A percentile compares a stretch with the other conserved stretches of the same genome.
Evolutionary conservation across 2,888 invertebrate species (phyloP).

Genomic region (Scelioninae gen. 2): DNA sequence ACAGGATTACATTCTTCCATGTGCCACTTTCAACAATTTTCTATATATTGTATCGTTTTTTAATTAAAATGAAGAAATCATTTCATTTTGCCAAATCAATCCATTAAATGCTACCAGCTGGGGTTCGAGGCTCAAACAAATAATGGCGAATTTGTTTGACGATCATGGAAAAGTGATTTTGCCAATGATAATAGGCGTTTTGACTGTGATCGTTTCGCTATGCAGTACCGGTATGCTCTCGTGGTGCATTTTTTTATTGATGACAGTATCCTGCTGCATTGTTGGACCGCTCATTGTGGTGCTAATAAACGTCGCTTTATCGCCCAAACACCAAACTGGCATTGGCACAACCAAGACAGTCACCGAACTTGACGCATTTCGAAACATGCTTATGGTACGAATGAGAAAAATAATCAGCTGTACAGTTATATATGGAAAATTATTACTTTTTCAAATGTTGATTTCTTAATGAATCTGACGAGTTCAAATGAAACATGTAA

Average conservation of each 20-base stretch:
- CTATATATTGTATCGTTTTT: not conserved
- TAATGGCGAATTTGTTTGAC: conserved; percentile 14
- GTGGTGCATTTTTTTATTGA: conserved; percentile 62
- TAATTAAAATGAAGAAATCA: not conserved
- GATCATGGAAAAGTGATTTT: conserved; percentile 53
- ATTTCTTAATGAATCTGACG: no score
- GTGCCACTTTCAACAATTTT: conserved; percentile 11
- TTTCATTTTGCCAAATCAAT: not conserved
- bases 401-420: no score
- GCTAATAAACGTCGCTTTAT: conserved; percentile 81
- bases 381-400: conserved; percentile 80
- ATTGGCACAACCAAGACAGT: conserved; percentile 79
- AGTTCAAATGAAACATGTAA: no score
- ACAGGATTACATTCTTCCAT: conserved; percentile 11
- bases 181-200: conserved; percentile 49
- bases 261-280: conserved; percentile 70
- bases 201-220: conserved; percentile 62
- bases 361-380: conserved; percentile 79
- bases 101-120: not conserved
- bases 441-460: no score
- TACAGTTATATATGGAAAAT: no score
- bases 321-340: conserved; percentile 81
- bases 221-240: conserved; percentile 63
- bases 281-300: conserved; percentile 76
- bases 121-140: not conserved